phyloP scores from a whole-genome alignment of 2,888 invertebrate species.

The Pilophorus perplexus region DNA sequence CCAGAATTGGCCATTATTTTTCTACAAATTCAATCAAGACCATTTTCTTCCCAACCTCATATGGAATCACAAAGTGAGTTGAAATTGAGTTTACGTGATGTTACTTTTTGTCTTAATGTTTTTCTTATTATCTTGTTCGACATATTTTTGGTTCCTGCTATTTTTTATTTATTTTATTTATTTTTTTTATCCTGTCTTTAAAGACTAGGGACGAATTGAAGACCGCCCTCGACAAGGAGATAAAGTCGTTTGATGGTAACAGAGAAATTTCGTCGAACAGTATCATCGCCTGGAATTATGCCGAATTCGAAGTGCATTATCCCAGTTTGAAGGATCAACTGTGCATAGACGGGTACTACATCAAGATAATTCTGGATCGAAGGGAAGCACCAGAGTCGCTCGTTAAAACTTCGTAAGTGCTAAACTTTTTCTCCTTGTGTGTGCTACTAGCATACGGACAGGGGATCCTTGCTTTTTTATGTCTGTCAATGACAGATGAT shows the following conservation, averaged over 20 bases:
- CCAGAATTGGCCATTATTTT: constrained; percentile 91
- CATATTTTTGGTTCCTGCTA: too few relatives aligned
- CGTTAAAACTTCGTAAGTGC: constrained; percentile 85
- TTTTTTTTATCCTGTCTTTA: too few relatives aligned
- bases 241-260: constrained; percentile 84
- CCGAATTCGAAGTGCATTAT: constrained; percentile 93
- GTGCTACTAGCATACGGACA: too few relatives aligned
- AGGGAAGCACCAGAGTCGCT: constrained; percentile 79
- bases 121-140: too few relatives aligned
- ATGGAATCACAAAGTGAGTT: constrained; percentile 94
- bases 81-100: too few relatives aligned
- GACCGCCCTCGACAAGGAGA: constrained; percentile 87
- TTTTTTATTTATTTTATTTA: too few relatives aligned
- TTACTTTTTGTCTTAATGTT: too few relatives aligned
- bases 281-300: constrained; percentile 95
- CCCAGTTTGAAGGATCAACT: constrained; percentile 93
- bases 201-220: constrained; percentile 94
- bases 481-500: too few relatives aligned
- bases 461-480: too few relatives aligned
- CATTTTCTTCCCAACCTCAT: constrained; percentile 94
- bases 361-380: constrained; percentile 89
- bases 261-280: constrained; percentile 78
- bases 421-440: too few relatives aligned
- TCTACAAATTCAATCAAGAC: constrained; percentile 90
- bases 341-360: constrained; percentile 96